Base-by-base conservation (phyloP, 2,113 vertebrate species). In the Lampris megalopsis region DNA sequence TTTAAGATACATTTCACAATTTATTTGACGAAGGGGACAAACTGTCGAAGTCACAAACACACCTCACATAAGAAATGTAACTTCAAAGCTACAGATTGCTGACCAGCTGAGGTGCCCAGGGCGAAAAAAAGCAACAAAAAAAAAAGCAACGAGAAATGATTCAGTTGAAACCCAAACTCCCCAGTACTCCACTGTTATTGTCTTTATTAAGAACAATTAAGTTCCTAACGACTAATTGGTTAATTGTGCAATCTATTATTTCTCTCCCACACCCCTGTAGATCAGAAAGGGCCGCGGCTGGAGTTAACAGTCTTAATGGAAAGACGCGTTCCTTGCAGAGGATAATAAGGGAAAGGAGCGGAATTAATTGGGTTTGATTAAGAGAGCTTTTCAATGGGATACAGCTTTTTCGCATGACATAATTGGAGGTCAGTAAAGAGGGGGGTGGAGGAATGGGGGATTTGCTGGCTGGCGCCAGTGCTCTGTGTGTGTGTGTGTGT, bases 311-410 rank as follows among this genome's bases (percentile, higher is more conserved):
- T 90, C 93, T 93, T 90, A 93, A 84, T 92, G 92, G 79, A 86
- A 80, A 82, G 92, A 92, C 84, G 83, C 75, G 88, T 83, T 92
- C 81, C 82, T 89, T 86, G 77, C 48, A 72, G 59, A 80, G 93
- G 85, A 95, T 94, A 96, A 95, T 93, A 94, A 91, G 94, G 91
- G 92, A 95, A 94, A 92, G 90, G 88, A 93, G 95, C 92, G 93
- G 95, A 96, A 96, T 95, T 96, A 96, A 97, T 95, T 92, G 93
- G 93, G 91, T 93, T 93, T 95, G 95, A 95, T 94, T 93, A 92
- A 86, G 93, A 83, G 90, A 92, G 93, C 83, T 93, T 94, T 94
- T 95, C 92, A 94, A 94, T 94, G 92, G 94, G 94, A 94, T 81
- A 92, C 92, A 92, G 94, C 91, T 90, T 95, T 94, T 94, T 94